These are phyloP conservation scores for Balaeniceps rex DNA, from an alignment of 2,113 vertebrate genomes.

Conservation along the genomic window DNA sequence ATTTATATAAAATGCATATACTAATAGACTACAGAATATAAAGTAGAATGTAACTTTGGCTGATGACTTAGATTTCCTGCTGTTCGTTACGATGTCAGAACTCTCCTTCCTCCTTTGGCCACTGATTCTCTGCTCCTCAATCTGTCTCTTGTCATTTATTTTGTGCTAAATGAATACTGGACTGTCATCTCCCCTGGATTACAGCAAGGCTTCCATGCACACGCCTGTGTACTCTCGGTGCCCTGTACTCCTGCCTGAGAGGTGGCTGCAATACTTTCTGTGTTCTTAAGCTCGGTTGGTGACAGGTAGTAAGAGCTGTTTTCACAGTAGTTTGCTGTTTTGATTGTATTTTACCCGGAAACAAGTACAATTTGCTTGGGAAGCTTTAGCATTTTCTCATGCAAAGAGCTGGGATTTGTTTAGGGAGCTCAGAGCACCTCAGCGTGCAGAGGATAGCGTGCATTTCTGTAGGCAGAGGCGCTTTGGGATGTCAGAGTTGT, in stretches of 20 bases:
- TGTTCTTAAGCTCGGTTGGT: fast-evolving
- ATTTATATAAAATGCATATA: background rate
- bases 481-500: background rate
- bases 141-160: background rate
- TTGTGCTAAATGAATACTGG: background rate
- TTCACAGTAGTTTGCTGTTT: background rate
- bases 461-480: background rate
- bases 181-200: background rate
- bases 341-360: background rate
- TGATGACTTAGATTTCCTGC: background rate
- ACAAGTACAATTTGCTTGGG: background rate
- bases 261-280: background rate
- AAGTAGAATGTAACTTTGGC: background rate
- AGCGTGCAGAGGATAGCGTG: background rate
- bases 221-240: fast-evolving
- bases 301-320: background rate
- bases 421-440: background rate
- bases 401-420: background rate
- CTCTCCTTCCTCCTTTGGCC: background rate
- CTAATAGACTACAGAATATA: background rate
- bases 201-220: background rate
- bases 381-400: background rate
- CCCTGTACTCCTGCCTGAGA: background rate
- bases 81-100: background rate
- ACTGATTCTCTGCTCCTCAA: background rate